phyloP scores from a whole-genome alignment of 2,113 vertebrate genomes.

The Spilogale gracilis region DNA sequence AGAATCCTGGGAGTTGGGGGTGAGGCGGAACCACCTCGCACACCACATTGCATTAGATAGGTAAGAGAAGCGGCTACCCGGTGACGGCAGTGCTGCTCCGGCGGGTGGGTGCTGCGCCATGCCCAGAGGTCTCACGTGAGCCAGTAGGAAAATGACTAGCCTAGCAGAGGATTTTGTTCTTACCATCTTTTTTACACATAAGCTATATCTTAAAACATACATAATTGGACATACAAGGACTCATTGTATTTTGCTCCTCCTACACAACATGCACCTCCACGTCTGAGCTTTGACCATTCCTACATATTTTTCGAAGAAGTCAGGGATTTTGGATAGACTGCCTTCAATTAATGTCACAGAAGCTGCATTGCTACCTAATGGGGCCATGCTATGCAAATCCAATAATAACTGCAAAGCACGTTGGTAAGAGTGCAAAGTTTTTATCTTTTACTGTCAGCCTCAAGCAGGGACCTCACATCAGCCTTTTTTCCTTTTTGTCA shows the following conservation, averaged over 20 bases:
- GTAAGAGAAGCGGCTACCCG: neutral
- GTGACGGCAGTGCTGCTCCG: too few relatives aligned
- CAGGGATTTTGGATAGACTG: neutral
- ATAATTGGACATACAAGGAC: neutral
- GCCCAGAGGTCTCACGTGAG: neutral
- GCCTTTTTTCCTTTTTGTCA: neutral
- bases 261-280: rapidly evolving
- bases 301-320: neutral
- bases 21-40: neutral
- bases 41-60: neutral
- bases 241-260: neutral
- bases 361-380: neutral
- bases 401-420: neutral
- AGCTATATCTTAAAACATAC: neutral
- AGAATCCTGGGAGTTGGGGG: neutral
- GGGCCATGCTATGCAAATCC: neutral
- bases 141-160: neutral
- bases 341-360: neutral
- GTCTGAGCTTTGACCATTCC: neutral
- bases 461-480: neutral
- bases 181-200: neutral
- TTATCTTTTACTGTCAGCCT: neutral
- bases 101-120: neutral
- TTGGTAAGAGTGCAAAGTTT: neutral
- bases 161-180: neutral